A percentile compares a stretch with the other conserved stretches of the same genome.
These are phyloP conservation scores for Anagyrus pseudococci DNA, from an alignment of 2,888 invertebrate genomes.

Conservation along the genomic window DNA sequence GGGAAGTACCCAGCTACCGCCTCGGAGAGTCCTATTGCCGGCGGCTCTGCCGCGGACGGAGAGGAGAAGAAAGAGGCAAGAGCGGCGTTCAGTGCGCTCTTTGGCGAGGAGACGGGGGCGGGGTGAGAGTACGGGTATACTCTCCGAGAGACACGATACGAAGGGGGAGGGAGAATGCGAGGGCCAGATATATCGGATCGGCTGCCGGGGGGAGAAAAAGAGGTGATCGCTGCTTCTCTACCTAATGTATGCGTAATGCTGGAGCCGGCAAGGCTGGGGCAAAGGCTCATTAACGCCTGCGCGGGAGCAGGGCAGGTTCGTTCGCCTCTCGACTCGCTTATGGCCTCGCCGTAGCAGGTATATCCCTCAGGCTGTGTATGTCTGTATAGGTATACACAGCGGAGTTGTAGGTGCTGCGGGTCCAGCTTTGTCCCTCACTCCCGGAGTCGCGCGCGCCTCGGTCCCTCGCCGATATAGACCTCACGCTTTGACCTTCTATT, in stretches of 20 bases:
- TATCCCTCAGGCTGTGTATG: too few species aligned
- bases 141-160: conserved; percentile 28
- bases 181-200: conserved; percentile 52
- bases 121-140: too few species aligned
- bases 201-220: conserved; percentile 40
- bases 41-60: too few species aligned
- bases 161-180: too few species aligned
- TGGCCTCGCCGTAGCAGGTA: too few species aligned
- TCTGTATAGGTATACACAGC: too few species aligned
- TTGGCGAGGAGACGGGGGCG: too few species aligned
- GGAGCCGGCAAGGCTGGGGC: conserved; percentile 48
- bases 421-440: too few species aligned
- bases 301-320: conserved; percentile 23
- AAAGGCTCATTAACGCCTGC: conserved; percentile 60
- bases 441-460: not conserved
- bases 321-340: not conserved
- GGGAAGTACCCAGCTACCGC: too few species aligned
- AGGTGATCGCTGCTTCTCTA: conserved; percentile 54
- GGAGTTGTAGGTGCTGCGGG: too few species aligned
- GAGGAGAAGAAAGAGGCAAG: conserved; percentile 16
- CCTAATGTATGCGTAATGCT: conserved; percentile 60
- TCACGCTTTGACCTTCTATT: conserved; percentile 51
- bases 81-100: conserved; percentile 9
- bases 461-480: conserved; percentile 50
- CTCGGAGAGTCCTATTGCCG: too few species aligned